Evolutionary conservation across 2,797 vertebrate species (phyloP).

Genomic region (Pogoniulus pusillus): DNA sequence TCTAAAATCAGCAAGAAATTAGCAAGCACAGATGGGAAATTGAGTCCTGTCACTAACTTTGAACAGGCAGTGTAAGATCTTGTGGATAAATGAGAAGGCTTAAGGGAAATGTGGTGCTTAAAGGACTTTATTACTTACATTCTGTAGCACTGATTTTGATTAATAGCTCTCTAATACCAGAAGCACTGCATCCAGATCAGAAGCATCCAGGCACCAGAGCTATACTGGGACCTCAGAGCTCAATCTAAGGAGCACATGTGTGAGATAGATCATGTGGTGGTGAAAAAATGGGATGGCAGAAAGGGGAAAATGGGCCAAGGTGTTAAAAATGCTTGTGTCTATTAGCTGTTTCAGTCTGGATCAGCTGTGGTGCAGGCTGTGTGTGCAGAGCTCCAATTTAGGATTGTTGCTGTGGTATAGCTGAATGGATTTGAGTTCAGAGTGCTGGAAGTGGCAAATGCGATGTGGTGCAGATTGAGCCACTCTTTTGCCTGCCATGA

Average conservation of each 20-base stretch:
- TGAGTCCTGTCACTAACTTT: slow-evolving; percentile 3
- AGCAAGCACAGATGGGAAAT: neutral
- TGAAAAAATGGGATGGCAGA: neutral
- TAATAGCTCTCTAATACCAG: neutral
- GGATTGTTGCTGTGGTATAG: neutral
- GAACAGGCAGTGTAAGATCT: neutral
- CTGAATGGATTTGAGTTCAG: neutral
- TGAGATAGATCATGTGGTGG: neutral
- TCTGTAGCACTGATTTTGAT: neutral
- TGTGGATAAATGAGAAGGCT: neutral
- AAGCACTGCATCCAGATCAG: neutral
- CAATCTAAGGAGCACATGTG: neutral
- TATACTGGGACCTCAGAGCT: neutral
- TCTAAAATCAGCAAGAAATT: neutral
- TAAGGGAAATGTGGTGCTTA: neutral
- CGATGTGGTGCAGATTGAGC: neutral
- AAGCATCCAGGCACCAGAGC: neutral
- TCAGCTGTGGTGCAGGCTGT: neutral
- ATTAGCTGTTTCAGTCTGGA: neutral
- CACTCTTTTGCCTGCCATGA: neutral
- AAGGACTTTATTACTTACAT: neutral
- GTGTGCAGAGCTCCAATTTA: neutral
- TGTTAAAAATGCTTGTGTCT: neutral
- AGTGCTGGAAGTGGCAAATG: neutral
- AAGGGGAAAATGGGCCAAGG: neutral